Evolutionary conservation across 2,797 vertebrate species (phyloP).

Genomic region (Sebastes dallii): DNA sequence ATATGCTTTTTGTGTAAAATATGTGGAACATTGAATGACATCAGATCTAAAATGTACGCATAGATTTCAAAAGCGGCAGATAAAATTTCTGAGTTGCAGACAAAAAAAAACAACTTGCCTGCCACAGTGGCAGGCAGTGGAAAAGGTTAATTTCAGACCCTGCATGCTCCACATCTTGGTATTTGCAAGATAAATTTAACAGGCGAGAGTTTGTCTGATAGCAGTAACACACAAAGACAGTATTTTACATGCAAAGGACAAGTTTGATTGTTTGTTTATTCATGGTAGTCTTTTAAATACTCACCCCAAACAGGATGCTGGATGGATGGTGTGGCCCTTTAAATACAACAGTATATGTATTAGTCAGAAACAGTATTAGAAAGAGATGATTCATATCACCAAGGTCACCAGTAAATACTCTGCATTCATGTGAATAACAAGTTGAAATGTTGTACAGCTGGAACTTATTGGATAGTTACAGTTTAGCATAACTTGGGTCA

Average conservation of each 20-base stretch:
- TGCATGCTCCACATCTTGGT: not conserved
- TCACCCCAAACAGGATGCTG: conserved; percentile 55
- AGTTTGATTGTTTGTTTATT: not conserved
- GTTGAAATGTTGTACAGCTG: not conserved
- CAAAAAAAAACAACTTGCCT: too few relatives aligned
- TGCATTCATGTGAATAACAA: not conserved
- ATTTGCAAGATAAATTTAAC: not conserved
- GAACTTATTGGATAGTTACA: not conserved
- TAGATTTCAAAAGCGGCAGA: too few relatives aligned
- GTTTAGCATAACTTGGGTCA: not conserved
- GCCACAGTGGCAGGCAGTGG: too few relatives aligned
- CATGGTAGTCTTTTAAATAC: not conserved
- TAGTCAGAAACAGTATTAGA: not conserved
- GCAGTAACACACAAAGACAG: not conserved
- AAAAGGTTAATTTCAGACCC: too few relatives aligned
- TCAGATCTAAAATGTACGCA: too few relatives aligned
- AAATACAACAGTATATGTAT: not conserved
- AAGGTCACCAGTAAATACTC: not conserved
- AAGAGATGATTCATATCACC: not conserved
- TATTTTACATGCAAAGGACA: not conserved
- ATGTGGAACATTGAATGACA: too few relatives aligned
- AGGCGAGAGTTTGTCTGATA: not conserved
- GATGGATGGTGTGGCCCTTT: conserved; percentile 40
- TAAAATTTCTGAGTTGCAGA: fast-evolving
- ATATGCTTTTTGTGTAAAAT: too few relatives aligned